Conservation (phyloP, 2,113 vertebrate genomes). For the Perca flavescens region DNA sequence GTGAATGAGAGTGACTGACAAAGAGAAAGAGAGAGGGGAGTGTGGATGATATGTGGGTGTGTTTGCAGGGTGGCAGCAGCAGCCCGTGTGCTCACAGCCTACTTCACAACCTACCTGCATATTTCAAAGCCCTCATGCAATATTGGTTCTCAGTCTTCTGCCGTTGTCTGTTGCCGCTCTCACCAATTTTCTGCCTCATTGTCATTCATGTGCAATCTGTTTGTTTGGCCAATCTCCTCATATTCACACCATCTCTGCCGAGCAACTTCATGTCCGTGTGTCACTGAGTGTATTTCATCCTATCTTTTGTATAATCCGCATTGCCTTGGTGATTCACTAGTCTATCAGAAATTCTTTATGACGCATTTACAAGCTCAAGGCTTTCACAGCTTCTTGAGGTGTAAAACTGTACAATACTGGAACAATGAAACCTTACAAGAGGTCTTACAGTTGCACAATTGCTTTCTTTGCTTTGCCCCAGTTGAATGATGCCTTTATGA, state of each 20-base stretch:
- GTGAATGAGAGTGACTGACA: slow-evolving; percentile 29
- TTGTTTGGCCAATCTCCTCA: slow-evolving; percentile 77
- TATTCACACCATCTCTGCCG: slow-evolving; percentile 59
- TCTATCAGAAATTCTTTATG: slow-evolving; percentile 36
- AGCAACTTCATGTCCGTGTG: slow-evolving; percentile 64
- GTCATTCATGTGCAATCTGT: slow-evolving; percentile 79
- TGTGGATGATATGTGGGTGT: slow-evolving; percentile 54
- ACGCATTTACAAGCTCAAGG: slow-evolving; percentile 61
- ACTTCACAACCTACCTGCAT: slow-evolving; percentile 76
- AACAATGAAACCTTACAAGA: slow-evolving; percentile 61
- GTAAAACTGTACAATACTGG: slow-evolving; percentile 41
- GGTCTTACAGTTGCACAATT: slow-evolving; percentile 35
- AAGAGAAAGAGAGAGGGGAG: slow-evolving; percentile 20
- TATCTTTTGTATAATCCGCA: slow-evolving; percentile 65
- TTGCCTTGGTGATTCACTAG: slow-evolving; percentile 56
- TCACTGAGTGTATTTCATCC: slow-evolving; percentile 57
- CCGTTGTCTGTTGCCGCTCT: slow-evolving; percentile 64
- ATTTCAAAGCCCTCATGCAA: slow-evolving; percentile 79
- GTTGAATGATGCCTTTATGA: slow-evolving; percentile 29
- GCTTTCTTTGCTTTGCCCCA: slow-evolving; percentile 42
- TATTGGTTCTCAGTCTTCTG: slow-evolving; percentile 66
- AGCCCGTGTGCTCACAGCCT: slow-evolving; percentile 48
- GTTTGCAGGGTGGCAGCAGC: slow-evolving; percentile 46
- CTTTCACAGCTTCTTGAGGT: slow-evolving; percentile 52
- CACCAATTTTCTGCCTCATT: slow-evolving; percentile 81